Evolutionary conservation across 2,113 vertebrate genomes (phyloP).

Genomic region (Erinaceus europaeus): DNA sequence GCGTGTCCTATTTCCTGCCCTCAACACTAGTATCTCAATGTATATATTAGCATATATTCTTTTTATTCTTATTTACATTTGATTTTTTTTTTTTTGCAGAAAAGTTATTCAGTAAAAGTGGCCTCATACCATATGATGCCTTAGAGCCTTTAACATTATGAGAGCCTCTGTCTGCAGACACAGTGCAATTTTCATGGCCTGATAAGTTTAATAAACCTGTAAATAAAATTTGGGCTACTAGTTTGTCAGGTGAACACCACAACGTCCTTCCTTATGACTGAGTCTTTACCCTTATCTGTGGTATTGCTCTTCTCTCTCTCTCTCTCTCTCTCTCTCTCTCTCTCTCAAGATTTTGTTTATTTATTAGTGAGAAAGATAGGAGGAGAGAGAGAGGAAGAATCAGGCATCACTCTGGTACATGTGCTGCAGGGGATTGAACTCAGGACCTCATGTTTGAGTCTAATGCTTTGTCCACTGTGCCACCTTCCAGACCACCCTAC

Average conservation of each 20-base stretch:
- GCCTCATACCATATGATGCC: not conserved
- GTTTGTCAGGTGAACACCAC: too few species aligned
- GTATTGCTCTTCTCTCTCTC: too few species aligned
- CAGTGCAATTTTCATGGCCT: not conserved
- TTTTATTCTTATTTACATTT: not conserved
- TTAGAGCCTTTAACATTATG: not conserved
- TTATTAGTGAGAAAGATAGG: too few species aligned
- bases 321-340: too few species aligned
- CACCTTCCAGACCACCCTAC: not conserved
- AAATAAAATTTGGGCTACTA: not conserved
- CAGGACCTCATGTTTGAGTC: not conserved
- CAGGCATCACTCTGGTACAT: too few species aligned
- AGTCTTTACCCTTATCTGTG: too few species aligned
- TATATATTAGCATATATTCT: not conserved
- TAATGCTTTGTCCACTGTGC: not conserved
- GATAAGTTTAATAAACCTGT: not conserved
- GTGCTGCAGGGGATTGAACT: not conserved
- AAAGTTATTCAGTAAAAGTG: not conserved
- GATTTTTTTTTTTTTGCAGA: too few species aligned
- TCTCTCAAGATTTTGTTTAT: too few species aligned
- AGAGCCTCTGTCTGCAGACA: not conserved
- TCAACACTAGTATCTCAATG: not conserved
- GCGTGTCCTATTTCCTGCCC: too few species aligned
- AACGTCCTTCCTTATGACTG: too few species aligned
- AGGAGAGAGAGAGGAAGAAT: not conserved